Evolutionary conservation across 2,888 invertebrate species (phyloP), one percentile per base, ranked within the genome.

Genomic region (Apotomis capreana): DNA sequence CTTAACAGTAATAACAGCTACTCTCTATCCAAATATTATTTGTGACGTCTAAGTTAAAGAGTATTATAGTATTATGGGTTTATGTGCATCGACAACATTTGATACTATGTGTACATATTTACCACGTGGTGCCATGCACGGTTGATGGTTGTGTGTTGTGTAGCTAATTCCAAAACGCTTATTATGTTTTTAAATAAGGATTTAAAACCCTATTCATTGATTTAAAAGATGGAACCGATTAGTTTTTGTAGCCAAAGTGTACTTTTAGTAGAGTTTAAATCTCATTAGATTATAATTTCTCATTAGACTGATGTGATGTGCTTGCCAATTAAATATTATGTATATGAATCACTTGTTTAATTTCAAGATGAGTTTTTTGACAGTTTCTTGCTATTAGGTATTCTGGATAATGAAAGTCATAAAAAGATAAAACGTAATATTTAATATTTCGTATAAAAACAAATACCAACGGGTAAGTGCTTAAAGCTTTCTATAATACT

Each of bases 291-390:
- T 54, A 15, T 44, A 10, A 40, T 36, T 36, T 71, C 5, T 57
- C 15, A 63, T 55, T 62, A 55, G 3, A 57, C 52, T 12, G 12
- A 60, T 75, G 76, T 76, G 75, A 77, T 78, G 75, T 74, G 76
- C 74, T 76, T 78, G 75, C 76, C 78, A 78, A 80, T 78, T 26
- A 75, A 79, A 80, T 67, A 68, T 70, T 70, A 15, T 77, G 68
- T 73, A 71, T 8, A 60, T 10, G 5, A 26, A 0, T 40, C 10
- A 5, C 13, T 6, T 46, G 12, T 69, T 69, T 64, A n/a, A 68
- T 63, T 57, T 13, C 1, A 59, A 1, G 5, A 40, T 40, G 40
- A 40, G 40, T 26, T 26, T 2, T 26, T 26, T 2, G 26, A 0
- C 26, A 0, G 2, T 26, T 26, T 26, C 40, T 40, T 6, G 6